Conservation (phyloP, 2,797 vertebrate species). For the Leontopithecus rosalia region DNA sequence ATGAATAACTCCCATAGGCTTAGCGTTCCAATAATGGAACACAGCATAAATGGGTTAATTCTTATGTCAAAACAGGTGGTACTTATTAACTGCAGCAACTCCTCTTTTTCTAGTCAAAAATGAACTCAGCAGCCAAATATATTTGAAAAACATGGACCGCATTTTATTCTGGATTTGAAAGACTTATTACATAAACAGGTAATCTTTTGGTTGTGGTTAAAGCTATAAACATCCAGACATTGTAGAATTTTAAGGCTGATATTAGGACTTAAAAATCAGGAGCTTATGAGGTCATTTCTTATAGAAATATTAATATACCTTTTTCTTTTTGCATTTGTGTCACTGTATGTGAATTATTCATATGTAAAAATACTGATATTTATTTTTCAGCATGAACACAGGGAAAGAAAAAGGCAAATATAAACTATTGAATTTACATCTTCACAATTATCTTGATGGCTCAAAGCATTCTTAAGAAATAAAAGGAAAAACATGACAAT, state of each 20-base stretch:
- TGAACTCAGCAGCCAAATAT: background rate
- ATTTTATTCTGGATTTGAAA: slow-evolving; percentile 9
- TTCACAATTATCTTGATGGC: slow-evolving; percentile 45
- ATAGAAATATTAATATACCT: background rate
- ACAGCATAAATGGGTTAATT: background rate
- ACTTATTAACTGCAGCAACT: background rate
- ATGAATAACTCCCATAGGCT: background rate
- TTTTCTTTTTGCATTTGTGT: slow-evolving; percentile 32
- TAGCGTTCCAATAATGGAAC: background rate
- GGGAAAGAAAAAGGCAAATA: background rate
- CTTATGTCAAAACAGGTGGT: slow-evolving; percentile 5
- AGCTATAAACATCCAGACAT: slow-evolving; percentile 10
- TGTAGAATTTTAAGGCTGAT: background rate
- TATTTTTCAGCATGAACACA: slow-evolving; percentile 51
- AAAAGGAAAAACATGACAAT: slow-evolving; percentile 38
- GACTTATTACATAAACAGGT: slow-evolving; percentile 14
- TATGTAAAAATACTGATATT: slow-evolving; percentile 36
- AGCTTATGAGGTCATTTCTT: background rate
- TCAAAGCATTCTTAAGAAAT: slow-evolving; percentile 19
- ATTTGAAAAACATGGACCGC: background rate
- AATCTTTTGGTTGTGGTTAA: background rate
- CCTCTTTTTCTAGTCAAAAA: background rate
- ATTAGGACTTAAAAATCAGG: slow-evolving; percentile 33
- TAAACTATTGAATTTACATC: slow-evolving; percentile 46
- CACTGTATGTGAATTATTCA: slow-evolving; percentile 58